Conservation (phyloP, 2,113 vertebrate genomes). For the Menidia beryllina region DNA sequence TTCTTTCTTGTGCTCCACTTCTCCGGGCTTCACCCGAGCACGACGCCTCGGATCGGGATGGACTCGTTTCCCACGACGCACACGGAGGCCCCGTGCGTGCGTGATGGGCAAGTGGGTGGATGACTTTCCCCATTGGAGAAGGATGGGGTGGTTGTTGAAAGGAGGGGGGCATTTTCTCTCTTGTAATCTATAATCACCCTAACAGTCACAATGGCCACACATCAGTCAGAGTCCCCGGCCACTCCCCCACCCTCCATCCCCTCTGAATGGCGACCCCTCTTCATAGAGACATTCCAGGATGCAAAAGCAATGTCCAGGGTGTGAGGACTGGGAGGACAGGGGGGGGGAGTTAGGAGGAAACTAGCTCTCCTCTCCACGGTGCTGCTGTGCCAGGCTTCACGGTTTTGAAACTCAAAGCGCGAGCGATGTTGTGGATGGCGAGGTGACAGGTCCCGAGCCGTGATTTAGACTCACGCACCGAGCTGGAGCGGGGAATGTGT, state of each 20-base stretch:
- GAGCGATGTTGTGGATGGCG: constrained; percentile 71
- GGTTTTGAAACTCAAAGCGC: constrained; percentile 63
- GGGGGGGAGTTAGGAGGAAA: constrained; percentile 43
- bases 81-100: constrained; percentile 25
- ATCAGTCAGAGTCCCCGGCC: constrained; percentile 68
- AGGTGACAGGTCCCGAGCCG: constrained; percentile 59
- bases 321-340: constrained; percentile 8
- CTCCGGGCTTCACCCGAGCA: constrained; percentile 25
- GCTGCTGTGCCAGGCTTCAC: constrained; percentile 55
- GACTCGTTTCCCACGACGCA: constrained; percentile 73
- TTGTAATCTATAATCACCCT: constrained; percentile 64
- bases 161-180: constrained; percentile 59
- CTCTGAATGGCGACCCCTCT: constrained; percentile 64
- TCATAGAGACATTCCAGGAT: constrained; percentile 66
- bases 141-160: no score
- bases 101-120: constrained; percentile 67
- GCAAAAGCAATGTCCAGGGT: constrained; percentile 56
- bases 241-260: constrained; percentile 28
- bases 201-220: constrained; percentile 65
- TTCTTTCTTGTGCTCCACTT: constrained; percentile 44
- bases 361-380: constrained; percentile 50
- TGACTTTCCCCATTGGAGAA: constrained; percentile 72
- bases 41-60: constrained; percentile 56
- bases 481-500: constrained; percentile 52
- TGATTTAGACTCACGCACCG: constrained; percentile 52